Base-by-base conservation (phyloP, 2,113 vertebrate species). In the Psophia crepitans region DNA sequence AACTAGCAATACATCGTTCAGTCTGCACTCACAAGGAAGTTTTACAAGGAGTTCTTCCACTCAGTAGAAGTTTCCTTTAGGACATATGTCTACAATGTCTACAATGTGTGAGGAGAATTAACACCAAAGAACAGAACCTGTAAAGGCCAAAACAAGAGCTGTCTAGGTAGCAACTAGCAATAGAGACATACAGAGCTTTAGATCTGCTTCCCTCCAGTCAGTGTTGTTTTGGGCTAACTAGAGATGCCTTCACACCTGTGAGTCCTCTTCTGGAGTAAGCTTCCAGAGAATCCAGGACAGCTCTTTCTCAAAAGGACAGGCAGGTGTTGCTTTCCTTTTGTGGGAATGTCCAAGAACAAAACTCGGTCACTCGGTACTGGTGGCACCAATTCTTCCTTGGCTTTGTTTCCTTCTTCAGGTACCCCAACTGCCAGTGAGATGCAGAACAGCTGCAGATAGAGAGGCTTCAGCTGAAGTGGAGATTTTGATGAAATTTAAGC, bases 1-100 rank as follows among this genome's bases (percentile, higher is more conserved):
- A 89, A 96, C 81, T 37, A 80, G 61, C 69, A 96, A 89, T 91
- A 89, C 81, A 89, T 51, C 87, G 46, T 88, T 90, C 87, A 71
- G 58, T 89, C 76, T 96, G 61, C 21, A 77, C 43, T 87, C 78
- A 89, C 28, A 80, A 43, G 78, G 20, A 82, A 39, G 21, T 63
- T 75, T 78, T 78, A 66, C 26, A 84, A 87, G 53, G 81, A 78
- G 41, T 75, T 95, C 56, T 93, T 77, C 30, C 21, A 83, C 28
- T 6, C 44, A 61, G 46, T 14, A 41, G 46, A 61, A 37, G 53
- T 82, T 94, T 75, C 44, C 35, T 71, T 82, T 76, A 75, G 77
- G 57, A 96, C 35, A 24, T 82, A 49, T 65, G 26, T 78, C 37
- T 61, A 53, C 37, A 87, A 14, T 73, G 87, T 57, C 35, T 44